Evolutionary conservation across 2,888 invertebrate genomes (phyloP).

Genomic region (Ypsolopha sequella): DNA sequence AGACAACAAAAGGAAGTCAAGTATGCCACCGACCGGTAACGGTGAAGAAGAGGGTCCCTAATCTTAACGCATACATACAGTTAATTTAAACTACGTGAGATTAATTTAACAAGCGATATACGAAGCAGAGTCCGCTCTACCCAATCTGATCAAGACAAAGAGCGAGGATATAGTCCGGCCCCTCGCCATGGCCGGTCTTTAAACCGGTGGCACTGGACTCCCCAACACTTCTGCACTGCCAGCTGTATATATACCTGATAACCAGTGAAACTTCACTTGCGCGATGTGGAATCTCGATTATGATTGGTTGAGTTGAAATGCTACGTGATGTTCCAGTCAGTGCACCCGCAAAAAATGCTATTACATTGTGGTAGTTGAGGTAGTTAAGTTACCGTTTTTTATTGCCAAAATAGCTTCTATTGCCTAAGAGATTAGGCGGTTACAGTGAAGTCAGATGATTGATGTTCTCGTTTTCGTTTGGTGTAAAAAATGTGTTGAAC

Average conservation of each 20-base stretch:
- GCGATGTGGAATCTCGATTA: slow-evolving; percentile 33
- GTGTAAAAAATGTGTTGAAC: too few relatives aligned
- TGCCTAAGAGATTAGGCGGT: neutral
- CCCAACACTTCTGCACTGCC: slow-evolving; percentile 20
- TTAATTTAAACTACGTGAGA: slow-evolving; percentile 60
- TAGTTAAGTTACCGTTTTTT: neutral
- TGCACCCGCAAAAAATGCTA: slow-evolving; percentile 40
- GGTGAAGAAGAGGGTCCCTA: slow-evolving; percentile 66
- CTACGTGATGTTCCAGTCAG: slow-evolving; percentile 51
- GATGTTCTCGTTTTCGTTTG: too few relatives aligned
- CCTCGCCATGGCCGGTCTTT: slow-evolving; percentile 65
- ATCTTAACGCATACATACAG: slow-evolving; percentile 71
- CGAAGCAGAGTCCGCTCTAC: slow-evolving; percentile 68
- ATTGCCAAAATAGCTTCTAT: neutral
- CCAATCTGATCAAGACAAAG: slow-evolving; percentile 32
- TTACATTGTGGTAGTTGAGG: neutral
- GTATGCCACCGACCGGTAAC: slow-evolving; percentile 57
- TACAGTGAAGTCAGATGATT: too few relatives aligned
- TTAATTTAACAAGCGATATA: slow-evolving; percentile 68
- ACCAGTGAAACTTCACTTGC: slow-evolving; percentile 31
- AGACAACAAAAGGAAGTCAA: slow-evolving; percentile 63
- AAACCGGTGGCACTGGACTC: slow-evolving; percentile 59
- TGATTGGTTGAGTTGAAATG: slow-evolving; percentile 34
- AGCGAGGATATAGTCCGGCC: slow-evolving; percentile 63
- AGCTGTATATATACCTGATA: slow-evolving; percentile 23